A percentile compares a stretch with the other conserved stretches of the same genome.
These are phyloP conservation scores for Hecatera dysodea DNA, from an alignment of 2,888 invertebrate species.

Conservation along the genomic window DNA sequence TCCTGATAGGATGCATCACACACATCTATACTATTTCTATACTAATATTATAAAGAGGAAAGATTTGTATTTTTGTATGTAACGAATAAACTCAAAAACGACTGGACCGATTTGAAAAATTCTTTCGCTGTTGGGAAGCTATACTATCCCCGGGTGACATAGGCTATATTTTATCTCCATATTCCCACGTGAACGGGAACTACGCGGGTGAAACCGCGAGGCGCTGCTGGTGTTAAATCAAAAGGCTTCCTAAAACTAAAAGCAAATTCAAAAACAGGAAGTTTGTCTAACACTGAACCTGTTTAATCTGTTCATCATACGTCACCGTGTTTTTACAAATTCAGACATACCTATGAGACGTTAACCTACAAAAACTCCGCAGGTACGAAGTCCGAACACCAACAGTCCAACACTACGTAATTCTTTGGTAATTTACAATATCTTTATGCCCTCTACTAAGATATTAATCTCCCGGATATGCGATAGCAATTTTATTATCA, in stretches of 20 bases:
- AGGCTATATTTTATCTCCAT: no score
- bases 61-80: no score
- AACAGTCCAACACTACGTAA: neutral
- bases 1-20: no score
- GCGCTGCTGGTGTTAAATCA: no score
- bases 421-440: constrained; percentile 27
- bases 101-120: no score
- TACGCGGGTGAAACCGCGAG: no score
- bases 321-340: neutral
- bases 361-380: neutral
- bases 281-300: neutral
- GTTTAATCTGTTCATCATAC: neutral
- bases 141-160: no score
- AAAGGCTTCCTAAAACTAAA: neutral
- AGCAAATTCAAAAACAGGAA: neutral
- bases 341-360: neutral
- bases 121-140: no score
- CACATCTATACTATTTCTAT: no score
- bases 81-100: no score
- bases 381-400: constrained; percentile 2
- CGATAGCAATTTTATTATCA: constrained; percentile 54
- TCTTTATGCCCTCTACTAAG: constrained; percentile 31
- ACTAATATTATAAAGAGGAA: no score
- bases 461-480: constrained; percentile 57
- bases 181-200: no score